Evolutionary conservation across 2,888 invertebrate genomes (phyloP), one percentile per base, ranked within the genome.

Genomic region (Seira ritae): DNA sequence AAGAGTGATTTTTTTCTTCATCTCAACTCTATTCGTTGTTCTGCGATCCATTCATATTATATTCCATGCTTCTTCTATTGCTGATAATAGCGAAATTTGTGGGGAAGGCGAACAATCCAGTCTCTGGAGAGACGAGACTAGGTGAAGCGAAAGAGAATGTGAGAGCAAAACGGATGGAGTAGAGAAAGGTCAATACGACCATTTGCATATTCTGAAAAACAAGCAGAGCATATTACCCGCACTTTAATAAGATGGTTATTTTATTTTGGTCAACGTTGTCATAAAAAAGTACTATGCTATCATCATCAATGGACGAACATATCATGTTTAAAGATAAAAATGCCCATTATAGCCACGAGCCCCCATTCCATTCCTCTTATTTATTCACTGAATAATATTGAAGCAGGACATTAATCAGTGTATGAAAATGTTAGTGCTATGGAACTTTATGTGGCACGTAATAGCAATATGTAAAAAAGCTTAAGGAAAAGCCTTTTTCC

Each of bases 181-280:
- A 50, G 50, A 50, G 50, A 50, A 50, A 50, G 50, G 50, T 50
- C 50, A n/a, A 50, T 50, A 50, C 15, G 50, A 50, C 50, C 3
- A 50, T 50, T 50, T 50, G 50, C 50, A 12, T 50, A 50, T 50
- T 12, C 3, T 50, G 31, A 50, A 50, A 50, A n/a, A 50, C 3
- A n/a, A 3, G 50, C 12, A 2, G 12, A 50, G 50, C 50, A 50
- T n/a, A 15, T 50, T 42, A 42, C 12, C 12, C 12, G 4, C 42
- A 4, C 42, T 42, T 42, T 42, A 42, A 50, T n/a, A 31, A 31
- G 31, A 31, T 31, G 31, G 3, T 31, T 8, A 31, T 2, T n/a
- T n/a, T 50, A n/a, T 50, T 50, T 50, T 50, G 50, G 50, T 50
- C 50, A 50, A 50, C 3, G 3, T n/a, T 50, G 50, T 3, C 31